Percentiles rank a stretch among this genome's conserved stretches.
phyloP scores from a whole-genome alignment of 53 echinoderm and acorn worm genomes.

The Hippasteria phrygiana region DNA sequence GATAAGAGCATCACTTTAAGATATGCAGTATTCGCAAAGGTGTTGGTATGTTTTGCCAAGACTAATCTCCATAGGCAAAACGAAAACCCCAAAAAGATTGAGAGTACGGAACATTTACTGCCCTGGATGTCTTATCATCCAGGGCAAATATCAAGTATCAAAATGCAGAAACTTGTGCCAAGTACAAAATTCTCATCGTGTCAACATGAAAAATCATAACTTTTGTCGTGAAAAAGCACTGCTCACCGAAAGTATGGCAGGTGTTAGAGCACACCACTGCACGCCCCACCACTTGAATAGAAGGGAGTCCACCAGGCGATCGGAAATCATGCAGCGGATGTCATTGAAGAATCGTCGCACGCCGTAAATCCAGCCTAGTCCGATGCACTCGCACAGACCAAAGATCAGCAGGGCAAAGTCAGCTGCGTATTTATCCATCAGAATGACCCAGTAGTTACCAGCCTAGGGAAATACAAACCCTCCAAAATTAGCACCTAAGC shows the following conservation, averaged over 20 bases:
- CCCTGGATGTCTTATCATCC: too few species aligned
- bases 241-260: conserved; percentile 72
- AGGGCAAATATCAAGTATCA: too few species aligned
- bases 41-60: too few species aligned
- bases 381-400: conserved; percentile 91
- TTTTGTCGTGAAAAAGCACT: not conserved
- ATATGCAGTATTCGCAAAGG: too few species aligned
- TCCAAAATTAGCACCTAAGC: too few species aligned
- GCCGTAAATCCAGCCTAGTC: conserved; percentile 93
- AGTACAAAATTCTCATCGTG: not conserved
- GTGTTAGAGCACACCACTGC: conserved; percentile 75
- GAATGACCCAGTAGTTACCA: conserved; percentile 73
- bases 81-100: too few species aligned
- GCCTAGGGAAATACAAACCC: conserved; percentile 38
- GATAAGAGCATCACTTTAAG: too few species aligned
- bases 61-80: too few species aligned
- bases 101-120: too few species aligned
- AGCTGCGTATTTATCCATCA: conserved; percentile 81
- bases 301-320: conserved; percentile 40
- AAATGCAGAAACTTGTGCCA: too few species aligned
- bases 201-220: not conserved
- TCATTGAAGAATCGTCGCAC: conserved; percentile 83
- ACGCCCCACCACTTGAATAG: conserved; percentile 78
- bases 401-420: conserved; percentile 95
- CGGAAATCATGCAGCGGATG: conserved; percentile 73